Evolutionary conservation across 2,888 invertebrate genomes (phyloP), one percentile per base, ranked within the genome.

Genomic region (Platerodrilus igneus): DNA sequence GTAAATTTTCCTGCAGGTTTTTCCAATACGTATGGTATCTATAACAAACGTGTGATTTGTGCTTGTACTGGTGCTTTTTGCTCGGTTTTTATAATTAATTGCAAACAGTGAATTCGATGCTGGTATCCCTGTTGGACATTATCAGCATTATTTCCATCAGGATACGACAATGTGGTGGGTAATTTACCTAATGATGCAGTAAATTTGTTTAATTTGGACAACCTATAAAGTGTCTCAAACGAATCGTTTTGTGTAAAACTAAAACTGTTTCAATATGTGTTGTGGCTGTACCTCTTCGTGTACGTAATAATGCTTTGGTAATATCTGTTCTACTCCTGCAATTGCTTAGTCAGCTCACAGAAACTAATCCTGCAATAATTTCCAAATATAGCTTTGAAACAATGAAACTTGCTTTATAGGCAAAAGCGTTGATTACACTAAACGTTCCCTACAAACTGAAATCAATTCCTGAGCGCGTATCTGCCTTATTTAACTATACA

Each of bases 131-230:
- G 51, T 49, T 50, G 55, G 57, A 55, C 59, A 60, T 63, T 62
- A 62, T 62, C 60, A 55, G 56, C 54, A 55, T 57, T 60, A 61
- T 60, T 58, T 58, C 52, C 50, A 52, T 55, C 53, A 50, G 42
- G 53, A 45, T 42, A 37, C 37, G 35, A 39, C 34, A 47, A n/a
- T 37, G 47, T 41, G 50, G 50, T 57, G 47, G 38, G 54, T 58
- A 59, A 61, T 63, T 62, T 62, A 58, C 57, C 56, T 62, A 63
- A 63, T 63, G 62, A 59, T 53, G 60, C 60, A 60, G 59, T 63
- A 63, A 63, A 63, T 63, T 61, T 52, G 50, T 51, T 55, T 57
- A 60, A 60, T 60, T 60, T 53, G 53, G 55, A 55, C 53, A 39
- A 42, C 38, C 26, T 37, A 33, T 33, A n/a, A n/a, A n/a, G n/a